A percentile compares a stretch with the other conserved stretches of the same genome.
Conservation (phyloP, 2,888 invertebrate species). For the Pseudococcus viburni region DNA sequence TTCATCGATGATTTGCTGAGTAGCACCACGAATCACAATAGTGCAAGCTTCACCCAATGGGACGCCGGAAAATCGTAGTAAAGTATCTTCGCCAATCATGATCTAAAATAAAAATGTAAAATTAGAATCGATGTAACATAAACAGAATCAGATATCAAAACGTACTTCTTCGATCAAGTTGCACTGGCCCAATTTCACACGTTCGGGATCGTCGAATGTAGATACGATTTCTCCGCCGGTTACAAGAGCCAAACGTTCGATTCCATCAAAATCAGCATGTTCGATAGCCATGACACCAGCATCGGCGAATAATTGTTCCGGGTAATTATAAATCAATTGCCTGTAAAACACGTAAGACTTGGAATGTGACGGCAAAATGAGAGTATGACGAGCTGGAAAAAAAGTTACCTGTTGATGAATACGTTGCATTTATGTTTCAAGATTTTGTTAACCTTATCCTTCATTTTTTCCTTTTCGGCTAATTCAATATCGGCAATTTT, state of each 20-base stretch:
- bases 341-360: constrained; percentile 72
- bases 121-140: constrained; percentile 47
- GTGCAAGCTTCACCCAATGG: constrained; percentile 97
- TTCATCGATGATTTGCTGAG: constrained; percentile 98
- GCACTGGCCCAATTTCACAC: constrained; percentile 94
- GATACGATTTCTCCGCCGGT: constrained; percentile 99
- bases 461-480: constrained; percentile 99
- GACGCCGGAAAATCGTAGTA: constrained; percentile 95
- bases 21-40: constrained; percentile 96
- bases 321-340: constrained; percentile 99
- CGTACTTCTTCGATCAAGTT: constrained; percentile 91
- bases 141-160: neutral
- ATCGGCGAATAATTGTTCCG: constrained; percentile 99
- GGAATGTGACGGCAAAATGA: neutral
- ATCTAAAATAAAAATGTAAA: constrained; percentile 73
- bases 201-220: constrained; percentile 94
- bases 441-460: constrained; percentile 98
- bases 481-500: constrained; percentile 97
- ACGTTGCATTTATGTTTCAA: constrained; percentile 71
- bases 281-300: constrained; percentile 99
- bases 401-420: constrained; percentile 67
- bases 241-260: constrained; percentile 96
- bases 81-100: constrained; percentile 97
- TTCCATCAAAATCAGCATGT: constrained; percentile 99
- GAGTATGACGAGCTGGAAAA: neutral